phyloP scores from a whole-genome alignment of 2,888 invertebrate genomes.

The Patella caerulea region DNA sequence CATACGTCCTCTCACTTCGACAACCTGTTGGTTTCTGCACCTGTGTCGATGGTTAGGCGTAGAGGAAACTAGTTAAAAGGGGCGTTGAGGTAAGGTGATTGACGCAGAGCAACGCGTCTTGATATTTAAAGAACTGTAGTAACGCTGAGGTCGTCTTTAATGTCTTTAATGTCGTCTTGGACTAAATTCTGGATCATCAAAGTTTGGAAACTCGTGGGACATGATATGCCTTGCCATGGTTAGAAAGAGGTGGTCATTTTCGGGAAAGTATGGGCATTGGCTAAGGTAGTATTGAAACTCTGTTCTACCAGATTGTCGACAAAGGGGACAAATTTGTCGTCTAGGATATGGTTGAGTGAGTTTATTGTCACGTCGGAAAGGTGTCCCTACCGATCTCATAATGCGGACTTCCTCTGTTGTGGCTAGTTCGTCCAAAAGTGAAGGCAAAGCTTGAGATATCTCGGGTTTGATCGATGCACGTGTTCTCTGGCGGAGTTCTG shows the following conservation, averaged over 20 bases:
- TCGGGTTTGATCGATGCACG: conserved; percentile 43
- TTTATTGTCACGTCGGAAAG: neutral
- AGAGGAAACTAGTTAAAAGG: no score
- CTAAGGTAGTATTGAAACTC: conserved; percentile 29
- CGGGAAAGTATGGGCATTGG: conserved; percentile 31
- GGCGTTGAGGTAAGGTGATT: no score
- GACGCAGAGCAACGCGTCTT: no score
- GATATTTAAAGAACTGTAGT: no score
- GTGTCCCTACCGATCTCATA: conserved; percentile 26
- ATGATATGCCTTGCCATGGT: conserved; percentile 19
- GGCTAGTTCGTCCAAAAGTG: conserved; percentile 39
- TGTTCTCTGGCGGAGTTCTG: conserved; percentile 38
- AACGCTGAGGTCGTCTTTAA: no score
- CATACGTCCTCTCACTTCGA: no score
- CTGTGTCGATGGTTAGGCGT: no score
- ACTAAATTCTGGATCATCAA: no score
- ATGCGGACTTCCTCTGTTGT: conserved; percentile 28
- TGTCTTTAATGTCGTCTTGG: no score
- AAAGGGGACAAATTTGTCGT: conserved; percentile 30
- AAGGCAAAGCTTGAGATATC: conserved; percentile 40
- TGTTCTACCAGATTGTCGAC: conserved; percentile 24
- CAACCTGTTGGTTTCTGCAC: no score
- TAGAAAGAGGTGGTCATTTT: conserved; percentile 29
- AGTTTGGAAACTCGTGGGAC: neutral
- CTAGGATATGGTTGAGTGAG: neutral